Percentiles rank a stretch among this genome's conserved stretches.
These are phyloP conservation scores for Xiphophorus couchianus DNA, from an alignment of 2,113 vertebrate species.

Conservation along the genomic window DNA sequence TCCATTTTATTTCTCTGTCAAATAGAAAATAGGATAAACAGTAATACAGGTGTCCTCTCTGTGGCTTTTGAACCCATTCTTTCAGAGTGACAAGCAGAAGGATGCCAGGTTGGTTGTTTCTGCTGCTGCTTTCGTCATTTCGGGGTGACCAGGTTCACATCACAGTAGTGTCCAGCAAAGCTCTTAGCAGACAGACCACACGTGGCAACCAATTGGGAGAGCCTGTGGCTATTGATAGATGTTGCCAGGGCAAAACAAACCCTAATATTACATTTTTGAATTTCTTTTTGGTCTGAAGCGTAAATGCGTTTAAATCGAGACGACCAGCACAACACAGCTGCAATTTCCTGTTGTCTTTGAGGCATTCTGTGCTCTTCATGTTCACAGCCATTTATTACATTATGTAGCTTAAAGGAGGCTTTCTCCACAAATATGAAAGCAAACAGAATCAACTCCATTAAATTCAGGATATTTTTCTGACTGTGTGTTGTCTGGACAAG, in stretches of 20 bases:
- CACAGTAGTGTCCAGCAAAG: conserved; percentile 18
- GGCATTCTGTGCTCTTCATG: conserved; percentile 36
- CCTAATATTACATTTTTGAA: conserved; percentile 65
- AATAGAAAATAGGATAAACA: neutral
- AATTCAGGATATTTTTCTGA: conserved; percentile 29
- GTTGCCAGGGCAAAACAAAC: conserved; percentile 46
- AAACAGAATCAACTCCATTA: conserved; percentile 25
- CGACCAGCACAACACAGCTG: conserved; percentile 44
- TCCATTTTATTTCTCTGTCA: no score
- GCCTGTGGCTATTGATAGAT: conserved; percentile 40
- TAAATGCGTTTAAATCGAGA: conserved; percentile 63
- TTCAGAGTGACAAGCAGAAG: neutral
- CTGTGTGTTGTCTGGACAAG: conserved; percentile 37
- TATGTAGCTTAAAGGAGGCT: conserved; percentile 47
- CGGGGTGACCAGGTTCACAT: conserved; percentile 63
- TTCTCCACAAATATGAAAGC: conserved; percentile 37
- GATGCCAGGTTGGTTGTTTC: neutral
- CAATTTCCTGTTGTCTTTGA: conserved; percentile 76
- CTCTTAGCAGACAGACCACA: conserved; percentile 43
- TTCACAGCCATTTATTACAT: conserved; percentile 51
- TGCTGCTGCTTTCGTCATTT: conserved; percentile 14
- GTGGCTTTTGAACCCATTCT: neutral
- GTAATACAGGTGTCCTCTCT: no score
- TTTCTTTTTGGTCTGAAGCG: conserved; percentile 59
- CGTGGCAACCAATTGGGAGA: conserved; percentile 12